Evolutionary conservation across 1,140 invertebrate species (phyloP), one percentile per base, ranked within the genome.

Genomic region (Drosophila nigromelanica): DNA sequence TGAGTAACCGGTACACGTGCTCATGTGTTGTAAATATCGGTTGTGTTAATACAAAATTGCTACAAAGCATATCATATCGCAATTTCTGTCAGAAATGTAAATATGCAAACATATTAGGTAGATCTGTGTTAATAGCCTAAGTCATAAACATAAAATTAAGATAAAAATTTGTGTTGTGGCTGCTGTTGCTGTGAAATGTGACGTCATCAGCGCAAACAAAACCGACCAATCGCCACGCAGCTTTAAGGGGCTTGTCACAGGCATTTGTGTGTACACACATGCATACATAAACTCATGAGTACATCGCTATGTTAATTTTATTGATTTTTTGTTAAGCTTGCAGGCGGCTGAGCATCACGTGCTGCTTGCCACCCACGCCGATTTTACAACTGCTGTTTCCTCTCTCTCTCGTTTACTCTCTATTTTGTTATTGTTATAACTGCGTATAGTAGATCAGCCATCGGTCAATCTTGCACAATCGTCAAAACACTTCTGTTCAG

Each of bases 201-300:
- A 72, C 60, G 80, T 69, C 76, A 79, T 48, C 10, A 58, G 58
- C 51, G 62, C 47, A 67, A 72, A 72, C 21, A 51, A 43, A 33
- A 10, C 21, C 45, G 50, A 68, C 80, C 80, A 83, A 83, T 83
- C 51, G 43, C 43, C 66, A 67, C 40, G 47, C 59, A 66, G 80
- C 80, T 83, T 62, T 40, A n/a, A 80, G 80, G 80, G 80, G 80
- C 80, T 80, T 85, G 80, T 79, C 48, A 54, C 40, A 4, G 24
- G 12, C 48, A 50, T 4, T 15, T 33, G 24, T 24, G 12, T 40
- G 27, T 14, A 21, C 43, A 15, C 15, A 37, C 30, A 15, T 35
- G 11, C 11, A 37, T 30, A 21, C 27, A 24, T 24, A 24, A 2
- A 24, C 21, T 1, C 37, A 30, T 47, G 11, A 27, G n/a, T 39